phyloP scores from a whole-genome alignment of 2,113 vertebrate genomes.

The Brachionichthys hirsutus region DNA sequence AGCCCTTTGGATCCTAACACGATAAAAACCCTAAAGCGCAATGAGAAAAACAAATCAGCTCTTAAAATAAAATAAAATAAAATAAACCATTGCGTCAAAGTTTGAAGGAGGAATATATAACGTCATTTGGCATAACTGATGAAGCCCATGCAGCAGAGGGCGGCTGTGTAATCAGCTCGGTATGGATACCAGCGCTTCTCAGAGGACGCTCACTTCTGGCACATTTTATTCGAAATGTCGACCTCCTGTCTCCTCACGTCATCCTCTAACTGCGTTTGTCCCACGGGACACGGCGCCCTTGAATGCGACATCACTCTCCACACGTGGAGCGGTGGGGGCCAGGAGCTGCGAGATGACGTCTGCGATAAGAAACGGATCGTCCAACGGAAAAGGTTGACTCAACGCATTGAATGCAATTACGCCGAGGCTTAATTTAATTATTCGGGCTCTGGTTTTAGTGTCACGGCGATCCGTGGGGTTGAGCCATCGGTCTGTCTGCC shows the following conservation, averaged over 20 bases:
- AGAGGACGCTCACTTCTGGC: too few relatives aligned
- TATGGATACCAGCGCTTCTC: background rate
- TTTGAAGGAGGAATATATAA: too few relatives aligned
- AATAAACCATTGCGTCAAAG: too few relatives aligned
- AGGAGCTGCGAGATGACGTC: slow-evolving; percentile 36
- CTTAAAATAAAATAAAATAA: too few relatives aligned
- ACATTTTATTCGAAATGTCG: slow-evolving; percentile 17
- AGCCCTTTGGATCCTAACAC: too few relatives aligned
- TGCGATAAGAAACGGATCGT: slow-evolving; percentile 37
- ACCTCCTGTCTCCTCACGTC: slow-evolving; percentile 18
- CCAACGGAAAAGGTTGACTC: slow-evolving; percentile 45
- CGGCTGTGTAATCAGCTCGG: background rate
- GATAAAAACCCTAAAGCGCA: too few relatives aligned
- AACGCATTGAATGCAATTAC: slow-evolving; percentile 56
- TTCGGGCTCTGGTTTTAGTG: slow-evolving; percentile 53
- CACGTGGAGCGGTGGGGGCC: slow-evolving; percentile 32
- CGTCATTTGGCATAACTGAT: too few relatives aligned
- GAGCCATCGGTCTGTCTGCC: slow-evolving; percentile 52
- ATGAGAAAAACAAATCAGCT: too few relatives aligned
- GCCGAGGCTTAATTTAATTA: slow-evolving; percentile 59
- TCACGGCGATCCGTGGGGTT: slow-evolving; percentile 36
- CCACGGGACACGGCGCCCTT: slow-evolving; percentile 13
- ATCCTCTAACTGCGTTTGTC: slow-evolving; percentile 1
- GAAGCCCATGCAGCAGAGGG: too few relatives aligned
- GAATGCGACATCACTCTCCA: slow-evolving; percentile 17